A percentile compares a stretch with the other conserved stretches of the same genome.
Conservation (phyloP, 1,140 invertebrate genomes). For the Gonatopus flavifemur region DNA sequence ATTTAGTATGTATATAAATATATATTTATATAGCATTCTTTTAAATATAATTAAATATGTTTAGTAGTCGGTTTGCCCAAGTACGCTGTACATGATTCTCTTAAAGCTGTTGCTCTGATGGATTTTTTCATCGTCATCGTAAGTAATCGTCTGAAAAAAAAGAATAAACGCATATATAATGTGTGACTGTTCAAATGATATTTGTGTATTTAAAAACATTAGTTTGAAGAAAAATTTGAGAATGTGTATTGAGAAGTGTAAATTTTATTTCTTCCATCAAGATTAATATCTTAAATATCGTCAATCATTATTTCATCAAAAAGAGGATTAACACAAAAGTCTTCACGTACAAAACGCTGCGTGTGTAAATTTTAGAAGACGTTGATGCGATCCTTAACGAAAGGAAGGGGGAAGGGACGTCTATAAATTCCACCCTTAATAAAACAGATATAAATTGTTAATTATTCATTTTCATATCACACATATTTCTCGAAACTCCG, state of each 20-base stretch:
- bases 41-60: slow-evolving; percentile 33
- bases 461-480: too few relatives aligned
- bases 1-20: slow-evolving; percentile 16
- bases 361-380: slow-evolving; percentile 45
- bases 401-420: slow-evolving; percentile 54
- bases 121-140: slow-evolving; percentile 73
- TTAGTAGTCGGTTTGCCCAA: slow-evolving; percentile 77
- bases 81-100: slow-evolving; percentile 86
- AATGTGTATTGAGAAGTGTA: too few relatives aligned
- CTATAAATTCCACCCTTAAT: slow-evolving; percentile 51
- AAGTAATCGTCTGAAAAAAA: slow-evolving; percentile 61
- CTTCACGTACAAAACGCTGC: slow-evolving; percentile 22
- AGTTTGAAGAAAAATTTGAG: too few relatives aligned
- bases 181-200: too few relatives aligned
- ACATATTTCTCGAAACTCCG: too few relatives aligned
- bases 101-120: slow-evolving; percentile 90
- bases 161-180: slow-evolving; percentile 5
- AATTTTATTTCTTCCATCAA: too few relatives aligned
- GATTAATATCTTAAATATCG: background rate
- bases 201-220: too few relatives aligned
- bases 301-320: background rate
- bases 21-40: slow-evolving; percentile 30
- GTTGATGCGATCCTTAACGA: slow-evolving; percentile 51
- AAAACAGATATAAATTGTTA: slow-evolving; percentile 33
- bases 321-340: too few relatives aligned